Base-by-base conservation (phyloP, 1,140 invertebrate genomes). In the Nebria ingens region DNA sequence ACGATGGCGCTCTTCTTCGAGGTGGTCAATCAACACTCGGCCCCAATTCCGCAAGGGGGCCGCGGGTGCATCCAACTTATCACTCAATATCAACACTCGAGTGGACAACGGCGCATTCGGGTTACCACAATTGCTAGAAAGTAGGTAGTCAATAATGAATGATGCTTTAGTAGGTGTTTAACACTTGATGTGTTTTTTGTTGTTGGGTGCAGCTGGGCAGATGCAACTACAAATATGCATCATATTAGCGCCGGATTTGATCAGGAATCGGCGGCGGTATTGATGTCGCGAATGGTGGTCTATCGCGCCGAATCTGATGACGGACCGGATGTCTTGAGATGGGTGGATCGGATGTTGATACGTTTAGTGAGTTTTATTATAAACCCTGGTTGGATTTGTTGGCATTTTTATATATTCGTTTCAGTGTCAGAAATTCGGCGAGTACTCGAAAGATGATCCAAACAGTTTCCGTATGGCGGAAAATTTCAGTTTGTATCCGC, bases 391-490 rank as follows among this genome's bases (percentile, higher is more conserved):
- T 25, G n/a, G 12, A 52, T 54, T 61, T 38, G 54, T 51, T 49
- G 34, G 13, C 56, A 22, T 40, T 17, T 20, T 53, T 56, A 50
- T 57, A 62, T 52, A 65, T 67, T 55, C 64, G 21, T 62, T 80
- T 57, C 71, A 96, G 89, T 98, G 97, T 74, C 97, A 99, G 69
- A 98, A 98, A 72, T 99, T 99, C 76, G 97, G 95, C 50, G 94
- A 99, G 68, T 99, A 97, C 71, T 83, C 84, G 55, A 98, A 97
- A 70, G 96, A 99, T 68, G 94, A 98, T 77, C 93, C 94, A 1
- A 92, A 91, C 65, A 94, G 91, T 53, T 99, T 99, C 75, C 79
- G 93, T 59, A 82, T 99, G 25, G 84, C 89, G 17, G 95, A 98
- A 68, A 97, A 97, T 71, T 99, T 99, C 71, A 93, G 90, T 50